Conservation (phyloP, 2,888 invertebrate species). For the Tyria jacobaeae region DNA sequence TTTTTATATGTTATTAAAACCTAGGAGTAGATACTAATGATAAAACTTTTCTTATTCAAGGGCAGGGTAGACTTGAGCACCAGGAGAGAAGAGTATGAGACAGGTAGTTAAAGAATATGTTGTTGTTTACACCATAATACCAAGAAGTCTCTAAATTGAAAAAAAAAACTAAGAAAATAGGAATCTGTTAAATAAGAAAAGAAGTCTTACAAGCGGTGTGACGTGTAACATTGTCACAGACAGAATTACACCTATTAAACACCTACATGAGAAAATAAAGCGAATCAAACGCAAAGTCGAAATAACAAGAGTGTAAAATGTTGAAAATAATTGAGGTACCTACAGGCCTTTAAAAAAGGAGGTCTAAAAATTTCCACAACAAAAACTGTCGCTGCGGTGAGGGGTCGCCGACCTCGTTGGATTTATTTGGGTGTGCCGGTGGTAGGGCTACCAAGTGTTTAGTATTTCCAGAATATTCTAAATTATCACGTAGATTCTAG, state of each 20-base stretch:
- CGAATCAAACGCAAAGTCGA: constrained; percentile 71
- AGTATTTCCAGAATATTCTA: constrained; percentile 13
- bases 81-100: too few relatives aligned
- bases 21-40: too few relatives aligned
- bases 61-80: too few relatives aligned
- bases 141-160: not conserved
- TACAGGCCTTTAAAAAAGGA: constrained; percentile 63
- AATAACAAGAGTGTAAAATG: constrained; percentile 77
- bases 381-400: constrained; percentile 78
- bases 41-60: too few relatives aligned
- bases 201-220: constrained; percentile 3
- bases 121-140: not conserved
- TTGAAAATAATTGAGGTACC: constrained; percentile 81
- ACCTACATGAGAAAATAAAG: constrained; percentile 47
- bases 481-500: not conserved
- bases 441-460: constrained; percentile 44
- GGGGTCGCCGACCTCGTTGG: constrained; percentile 72
- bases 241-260: constrained; percentile 52
- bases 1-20: too few relatives aligned
- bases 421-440: constrained; percentile 72
- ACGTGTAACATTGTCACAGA: constrained; percentile 21
- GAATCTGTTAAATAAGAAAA: constrained; percentile 1
- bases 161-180: too few relatives aligned
- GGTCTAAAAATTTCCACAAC: constrained; percentile 72
- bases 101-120: too few relatives aligned